phyloP scores from a whole-genome alignment of 2,113 vertebrate genomes.

The Elephas maximus region DNA sequence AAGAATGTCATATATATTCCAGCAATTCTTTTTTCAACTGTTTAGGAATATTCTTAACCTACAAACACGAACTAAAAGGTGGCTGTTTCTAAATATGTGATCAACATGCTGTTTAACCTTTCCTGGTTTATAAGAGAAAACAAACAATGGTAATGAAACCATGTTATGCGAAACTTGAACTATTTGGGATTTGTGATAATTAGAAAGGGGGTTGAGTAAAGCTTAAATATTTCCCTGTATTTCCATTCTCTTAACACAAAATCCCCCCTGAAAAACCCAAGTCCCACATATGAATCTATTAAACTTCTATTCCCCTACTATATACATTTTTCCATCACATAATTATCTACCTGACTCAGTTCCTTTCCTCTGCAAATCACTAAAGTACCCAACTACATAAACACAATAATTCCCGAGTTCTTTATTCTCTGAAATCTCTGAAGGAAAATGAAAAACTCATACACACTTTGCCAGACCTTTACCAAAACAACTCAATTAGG shows the following conservation, averaged over 20 bases:
- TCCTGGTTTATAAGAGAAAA: background rate
- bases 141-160: background rate
- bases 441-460: background rate
- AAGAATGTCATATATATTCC: background rate
- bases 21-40: constrained; percentile 30
- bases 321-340: background rate
- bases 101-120: background rate
- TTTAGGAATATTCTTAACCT: background rate
- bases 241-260: background rate
- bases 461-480: background rate
- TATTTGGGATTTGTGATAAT: background rate
- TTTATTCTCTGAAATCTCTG: background rate
- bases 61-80: constrained; percentile 61
- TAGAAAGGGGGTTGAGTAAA: background rate
- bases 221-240: background rate
- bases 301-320: background rate
- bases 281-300: background rate
- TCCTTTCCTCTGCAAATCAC: background rate
- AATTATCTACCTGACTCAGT: background rate
- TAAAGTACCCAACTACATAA: background rate
- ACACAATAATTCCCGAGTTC: background rate
- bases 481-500: background rate
- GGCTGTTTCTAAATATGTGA: constrained; percentile 21
- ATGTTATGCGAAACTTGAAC: background rate
- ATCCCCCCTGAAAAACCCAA: background rate